Conservation (phyloP, 2,797 vertebrate genomes). For the Peromyscus eremicus region DNA sequence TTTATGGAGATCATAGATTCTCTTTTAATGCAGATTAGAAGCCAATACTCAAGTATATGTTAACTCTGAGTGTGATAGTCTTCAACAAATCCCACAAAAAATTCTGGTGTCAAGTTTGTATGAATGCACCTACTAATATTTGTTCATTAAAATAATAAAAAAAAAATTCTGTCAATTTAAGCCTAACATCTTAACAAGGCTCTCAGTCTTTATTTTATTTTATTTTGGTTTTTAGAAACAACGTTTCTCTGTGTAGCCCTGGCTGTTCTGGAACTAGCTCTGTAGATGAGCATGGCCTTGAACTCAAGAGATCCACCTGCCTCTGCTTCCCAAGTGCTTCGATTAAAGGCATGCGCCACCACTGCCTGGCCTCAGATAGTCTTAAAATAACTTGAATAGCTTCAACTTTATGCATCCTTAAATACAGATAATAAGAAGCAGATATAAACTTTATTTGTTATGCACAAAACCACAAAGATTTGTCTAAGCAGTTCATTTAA, state of each 20-base stretch:
- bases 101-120: neutral
- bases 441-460: neutral
- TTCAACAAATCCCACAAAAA: constrained; percentile 23
- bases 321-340: neutral
- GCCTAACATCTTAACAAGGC: constrained; percentile 7
- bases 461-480: neutral
- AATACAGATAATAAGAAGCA: neutral
- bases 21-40: constrained; percentile 44
- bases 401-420: constrained; percentile 41
- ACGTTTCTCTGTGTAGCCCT: neutral
- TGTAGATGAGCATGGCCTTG: neutral
- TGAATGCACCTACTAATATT: neutral
- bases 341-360: neutral
- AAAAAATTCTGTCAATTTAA: constrained; percentile 5
- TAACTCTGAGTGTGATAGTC: neutral
- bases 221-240: neutral
- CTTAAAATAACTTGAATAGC: constrained; percentile 36
- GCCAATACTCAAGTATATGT: neutral
- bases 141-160: constrained; percentile 51
- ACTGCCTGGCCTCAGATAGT: neutral
- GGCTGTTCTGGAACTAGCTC: neutral
- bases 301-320: neutral
- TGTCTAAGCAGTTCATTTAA: constrained; percentile 33
- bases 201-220: constrained; percentile 3
- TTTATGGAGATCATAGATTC: constrained; percentile 31